phyloP scores from a whole-genome alignment of 2,113 vertebrate species.

The Sturnira hondurensis region DNA sequence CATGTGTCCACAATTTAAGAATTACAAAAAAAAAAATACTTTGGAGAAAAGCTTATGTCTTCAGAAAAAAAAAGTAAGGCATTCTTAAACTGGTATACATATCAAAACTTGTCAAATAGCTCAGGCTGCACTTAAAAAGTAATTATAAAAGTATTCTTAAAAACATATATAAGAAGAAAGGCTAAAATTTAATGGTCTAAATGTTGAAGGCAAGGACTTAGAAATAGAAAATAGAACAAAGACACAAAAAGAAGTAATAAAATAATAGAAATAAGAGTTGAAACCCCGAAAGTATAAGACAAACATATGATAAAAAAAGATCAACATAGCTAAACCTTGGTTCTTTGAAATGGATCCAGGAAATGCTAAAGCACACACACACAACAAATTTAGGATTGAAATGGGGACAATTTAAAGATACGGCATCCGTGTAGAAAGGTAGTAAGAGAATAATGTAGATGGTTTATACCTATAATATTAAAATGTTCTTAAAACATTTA shows the following conservation, averaged over 20 bases:
- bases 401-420: not conserved
- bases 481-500: slow-evolving; percentile 11
- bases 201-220: not conserved
- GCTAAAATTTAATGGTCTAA: not conserved
- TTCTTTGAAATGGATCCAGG: not conserved
- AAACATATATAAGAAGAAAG: not conserved
- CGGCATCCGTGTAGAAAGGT: not conserved
- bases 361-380: not conserved
- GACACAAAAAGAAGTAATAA: not conserved
- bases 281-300: not conserved
- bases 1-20: not conserved
- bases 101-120: not conserved
- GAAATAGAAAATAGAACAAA: not conserved
- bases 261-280: not conserved
- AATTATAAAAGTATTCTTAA: not conserved
- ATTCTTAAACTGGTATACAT: not conserved
- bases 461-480: not conserved
- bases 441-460: not conserved
- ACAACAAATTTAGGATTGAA: not conserved
- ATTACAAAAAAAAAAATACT: not conserved
- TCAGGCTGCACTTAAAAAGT: not conserved
- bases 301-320: not conserved
- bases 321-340: not conserved
- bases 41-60: not conserved
- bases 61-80: not conserved